phyloP scores from a whole-genome alignment of 2,113 vertebrate genomes.

The Helogale parvula region DNA sequence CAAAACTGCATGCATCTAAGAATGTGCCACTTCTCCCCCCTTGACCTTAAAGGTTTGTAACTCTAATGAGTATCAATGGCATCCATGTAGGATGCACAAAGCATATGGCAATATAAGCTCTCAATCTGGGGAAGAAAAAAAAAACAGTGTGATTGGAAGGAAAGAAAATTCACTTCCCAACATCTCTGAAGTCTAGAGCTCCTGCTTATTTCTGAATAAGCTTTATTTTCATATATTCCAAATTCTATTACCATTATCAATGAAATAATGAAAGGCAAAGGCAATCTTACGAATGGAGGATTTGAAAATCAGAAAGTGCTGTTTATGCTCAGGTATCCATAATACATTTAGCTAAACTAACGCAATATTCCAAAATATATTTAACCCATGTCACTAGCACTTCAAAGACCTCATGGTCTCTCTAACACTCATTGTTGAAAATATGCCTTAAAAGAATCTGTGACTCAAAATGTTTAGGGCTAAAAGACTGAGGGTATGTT shows the following conservation, averaged over 20 bases:
- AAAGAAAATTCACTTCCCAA: slow-evolving; percentile 50
- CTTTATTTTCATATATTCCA: background rate
- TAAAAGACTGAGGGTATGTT: background rate
- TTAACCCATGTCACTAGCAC: background rate
- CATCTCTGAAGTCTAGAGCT: background rate
- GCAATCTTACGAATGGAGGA: background rate
- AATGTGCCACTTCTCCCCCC: background rate
- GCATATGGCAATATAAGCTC: slow-evolving; percentile 34
- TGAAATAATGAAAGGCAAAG: background rate
- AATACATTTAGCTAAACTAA: background rate
- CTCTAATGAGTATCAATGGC: background rate
- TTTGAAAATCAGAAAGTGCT: background rate
- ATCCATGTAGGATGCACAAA: slow-evolving; percentile 2
- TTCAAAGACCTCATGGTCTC: background rate
- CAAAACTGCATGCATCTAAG: background rate
- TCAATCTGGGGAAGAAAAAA: slow-evolving; percentile 47
- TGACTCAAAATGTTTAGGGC: background rate
- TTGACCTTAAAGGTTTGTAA: background rate
- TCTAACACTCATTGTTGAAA: background rate
- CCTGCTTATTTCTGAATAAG: background rate
- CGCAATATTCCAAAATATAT: background rate
- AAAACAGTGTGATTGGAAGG: background rate
- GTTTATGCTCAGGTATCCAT: background rate
- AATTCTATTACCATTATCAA: background rate
- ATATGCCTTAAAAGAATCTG: background rate